Conservation (phyloP, 1,140 invertebrate genomes). For the Bombus fervidus region DNA sequence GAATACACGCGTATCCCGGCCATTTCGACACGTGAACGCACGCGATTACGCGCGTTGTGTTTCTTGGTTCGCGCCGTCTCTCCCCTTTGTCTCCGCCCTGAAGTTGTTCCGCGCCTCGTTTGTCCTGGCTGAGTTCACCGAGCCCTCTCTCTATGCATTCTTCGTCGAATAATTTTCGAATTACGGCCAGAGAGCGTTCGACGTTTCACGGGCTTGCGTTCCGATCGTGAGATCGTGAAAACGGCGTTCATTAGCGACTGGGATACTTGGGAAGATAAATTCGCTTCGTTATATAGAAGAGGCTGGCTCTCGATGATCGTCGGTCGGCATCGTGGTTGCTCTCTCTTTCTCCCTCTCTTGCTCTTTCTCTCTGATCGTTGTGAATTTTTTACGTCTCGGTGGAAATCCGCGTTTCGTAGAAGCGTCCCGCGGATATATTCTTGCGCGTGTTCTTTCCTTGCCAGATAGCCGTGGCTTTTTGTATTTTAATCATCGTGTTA, state of each 20-base stretch:
- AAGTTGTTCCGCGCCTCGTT: constrained; percentile 22
- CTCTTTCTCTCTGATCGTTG: neutral
- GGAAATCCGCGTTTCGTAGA: neutral
- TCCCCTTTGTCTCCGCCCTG: constrained; percentile 38
- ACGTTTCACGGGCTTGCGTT: neutral
- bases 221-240: neutral
- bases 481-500: neutral
- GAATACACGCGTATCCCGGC: neutral
- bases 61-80: neutral
- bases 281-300: neutral
- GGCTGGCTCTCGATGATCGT: neutral
- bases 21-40: constrained; percentile 32
- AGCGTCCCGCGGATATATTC: neutral
- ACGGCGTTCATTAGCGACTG: constrained; percentile 22
- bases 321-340: neutral
- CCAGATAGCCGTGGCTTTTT: neutral
- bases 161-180: constrained; percentile 33
- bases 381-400: neutral
- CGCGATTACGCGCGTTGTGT: constrained; percentile 21
- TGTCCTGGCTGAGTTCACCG: neutral
- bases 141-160: neutral
- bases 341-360: no score
- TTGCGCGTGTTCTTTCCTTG: neutral
- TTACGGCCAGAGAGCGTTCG: constrained; percentile 19
- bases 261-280: constrained; percentile 5